These are phyloP conservation scores for Catocala sponsa DNA, from an alignment of 2,888 invertebrate species.

Conservation along the genomic window DNA sequence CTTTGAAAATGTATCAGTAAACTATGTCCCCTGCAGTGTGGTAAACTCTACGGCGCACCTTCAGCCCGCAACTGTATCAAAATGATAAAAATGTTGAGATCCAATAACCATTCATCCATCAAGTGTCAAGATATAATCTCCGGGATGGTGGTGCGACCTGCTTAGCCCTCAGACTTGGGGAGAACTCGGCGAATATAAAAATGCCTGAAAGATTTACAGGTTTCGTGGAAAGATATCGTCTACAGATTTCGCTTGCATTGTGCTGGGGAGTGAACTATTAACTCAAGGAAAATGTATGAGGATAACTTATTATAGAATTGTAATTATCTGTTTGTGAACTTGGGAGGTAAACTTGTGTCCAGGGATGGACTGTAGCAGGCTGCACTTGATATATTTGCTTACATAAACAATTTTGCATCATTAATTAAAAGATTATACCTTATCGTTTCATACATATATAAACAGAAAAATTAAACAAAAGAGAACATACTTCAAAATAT, in stretches of 20 bases:
- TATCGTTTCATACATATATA: too few species aligned
- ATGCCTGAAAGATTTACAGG: constrained; percentile 87
- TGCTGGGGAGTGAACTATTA: constrained; percentile 57
- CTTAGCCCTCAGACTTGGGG: constrained; percentile 81
- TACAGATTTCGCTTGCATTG: constrained; percentile 80
- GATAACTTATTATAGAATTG: constrained; percentile 17
- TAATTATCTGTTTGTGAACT: constrained; percentile 1
- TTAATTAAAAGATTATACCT: too few species aligned
- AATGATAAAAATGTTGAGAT: constrained; percentile 90
- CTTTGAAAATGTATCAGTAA: constrained; percentile 53
- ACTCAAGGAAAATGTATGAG: constrained; percentile 31
- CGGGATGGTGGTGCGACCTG: constrained; percentile 84
- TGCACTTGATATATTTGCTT: too few species aligned
- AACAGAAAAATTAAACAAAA: background rate
- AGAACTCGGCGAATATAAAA: constrained; percentile 83
- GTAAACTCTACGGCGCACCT: constrained; percentile 67
- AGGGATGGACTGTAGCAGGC: too few species aligned
- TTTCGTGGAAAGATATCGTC: constrained; percentile 77
- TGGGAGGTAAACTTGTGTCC: too few species aligned
- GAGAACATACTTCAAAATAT: background rate
- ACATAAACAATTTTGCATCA: too few species aligned
- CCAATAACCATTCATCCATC: constrained; percentile 95
- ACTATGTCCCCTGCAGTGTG: constrained; percentile 67
- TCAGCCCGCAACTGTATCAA: constrained; percentile 84
- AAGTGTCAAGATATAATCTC: constrained; percentile 92